Base-by-base conservation (phyloP, 2,888 invertebrate species). In the Drosophila ochracea region DNA sequence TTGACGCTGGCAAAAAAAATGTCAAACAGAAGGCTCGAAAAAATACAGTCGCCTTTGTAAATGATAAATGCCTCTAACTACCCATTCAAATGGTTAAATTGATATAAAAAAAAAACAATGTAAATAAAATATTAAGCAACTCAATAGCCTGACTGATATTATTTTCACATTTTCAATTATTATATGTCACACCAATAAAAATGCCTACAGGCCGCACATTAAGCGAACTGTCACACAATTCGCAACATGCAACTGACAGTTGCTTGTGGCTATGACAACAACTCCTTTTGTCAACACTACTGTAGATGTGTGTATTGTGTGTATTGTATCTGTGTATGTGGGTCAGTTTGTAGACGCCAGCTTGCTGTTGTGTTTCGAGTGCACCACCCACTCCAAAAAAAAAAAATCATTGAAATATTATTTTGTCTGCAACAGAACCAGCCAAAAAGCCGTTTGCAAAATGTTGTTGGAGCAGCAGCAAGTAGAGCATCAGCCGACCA, bases 181-280 rank as follows among this genome's bases (percentile, higher is more conserved):
- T 77, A 65, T 61, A 78, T 64, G 78, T 76, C 80, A 77, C 69
- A 73, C 76, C 87, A 89, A 89, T 90, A 87, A 89, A 80, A 73
- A 68, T 68, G 52, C 68, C 72, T 75, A 64, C 73, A 70, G 71
- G 68, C 35, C 52, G 58, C 58, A 68, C 78, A 78, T 84, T 82
- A 78, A 82, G 69, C 83, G 78, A 86, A 90, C 79, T 84, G 89
- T 86, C 89, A 89, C 84, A 89, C 78, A 86, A 77, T 89, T 68
- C 58, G 58, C 47, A 80, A 82, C 86, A 82, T 89, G 90, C 63
- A 62, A 54, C 59, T 80, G 84, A 82, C 89, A 89, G 76, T 82
- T 82, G 78, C 76, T 76, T 80, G 75, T 72, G 82, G 79, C 71
- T 66, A 43, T 50, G 49, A 35, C 68, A 57, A 49, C 67, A 33